Base-by-base conservation (phyloP, 2,113 vertebrate genomes). In the Balaenoptera acutorostrata region DNA sequence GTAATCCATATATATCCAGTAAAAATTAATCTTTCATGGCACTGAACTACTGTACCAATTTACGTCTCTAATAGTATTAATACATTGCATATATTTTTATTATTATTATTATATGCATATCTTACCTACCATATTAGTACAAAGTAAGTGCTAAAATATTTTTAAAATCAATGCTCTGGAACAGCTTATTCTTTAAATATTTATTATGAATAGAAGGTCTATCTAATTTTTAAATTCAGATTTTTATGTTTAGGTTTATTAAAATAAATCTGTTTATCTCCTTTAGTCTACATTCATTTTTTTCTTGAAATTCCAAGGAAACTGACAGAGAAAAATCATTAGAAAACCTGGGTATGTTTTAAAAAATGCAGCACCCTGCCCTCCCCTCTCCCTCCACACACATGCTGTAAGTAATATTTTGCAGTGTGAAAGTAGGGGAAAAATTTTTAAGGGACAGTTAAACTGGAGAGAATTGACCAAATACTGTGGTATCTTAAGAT, bases 251-350 rank as follows among this genome's bases (percentile, higher is more conserved):
- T 84, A 78, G 4, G 17, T 89, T 75, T 97, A 86, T 92, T 83
- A 91, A 87, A 94, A 52, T 88, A 84, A 88, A 84, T 55, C 71
- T 93, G 59, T 85, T 80, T 84, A 21, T 95, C 84, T 90, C 68
- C 39, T 82, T 21, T 52, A 52, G 15, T 74, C 2, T 71, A 17
- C 8, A 49, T 95, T 96, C 4, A 85, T 57, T 36, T 93, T 95
- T 96, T 93, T 72, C 21, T 80, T 95, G 31, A 68, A 39, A 95
- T 92, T 39, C 52, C 33, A 84, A 78, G 44, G 15, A 93, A 93
- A 74, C 41, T 23, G 29, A 55, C 57, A 81, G 69, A 92, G 29
- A 39, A 95, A 55, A 55, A 83, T 96, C 25, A 64, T 72, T 61
- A 9, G 27, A 95, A 89, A 89, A 46, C 27, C 17, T 86, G 8